phyloP scores from a whole-genome alignment of 2,113 vertebrate species.

The Gobius niger region DNA sequence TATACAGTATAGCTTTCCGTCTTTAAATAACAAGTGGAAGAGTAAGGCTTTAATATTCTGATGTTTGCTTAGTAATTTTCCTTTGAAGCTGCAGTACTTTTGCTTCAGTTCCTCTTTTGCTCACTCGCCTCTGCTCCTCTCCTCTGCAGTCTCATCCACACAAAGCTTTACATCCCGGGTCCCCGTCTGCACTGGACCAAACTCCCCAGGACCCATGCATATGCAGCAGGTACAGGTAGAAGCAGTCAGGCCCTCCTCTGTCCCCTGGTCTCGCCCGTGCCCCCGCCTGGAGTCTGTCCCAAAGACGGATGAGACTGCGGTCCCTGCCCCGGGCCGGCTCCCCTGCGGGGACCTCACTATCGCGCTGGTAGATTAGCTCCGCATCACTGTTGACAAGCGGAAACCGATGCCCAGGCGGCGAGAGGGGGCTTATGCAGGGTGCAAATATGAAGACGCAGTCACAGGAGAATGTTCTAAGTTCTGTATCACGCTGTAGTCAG shows the following conservation, averaged over 20 bases:
- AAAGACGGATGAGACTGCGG: conserved; percentile 68
- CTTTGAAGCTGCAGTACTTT: too few species aligned
- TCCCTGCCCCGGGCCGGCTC: conserved; percentile 41
- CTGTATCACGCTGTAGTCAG: not conserved
- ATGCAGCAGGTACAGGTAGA: conserved; percentile 22
- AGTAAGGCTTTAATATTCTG: too few species aligned
- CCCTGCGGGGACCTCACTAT: conserved; percentile 59
- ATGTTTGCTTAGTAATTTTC: too few species aligned
- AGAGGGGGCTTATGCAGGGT: conserved; percentile 11
- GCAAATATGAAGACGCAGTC: conserved; percentile 14
- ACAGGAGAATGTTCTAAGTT: conserved; percentile 10
- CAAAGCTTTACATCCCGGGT: conserved; percentile 2
- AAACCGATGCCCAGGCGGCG: conserved; percentile 33
- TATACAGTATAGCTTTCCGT: too few species aligned
- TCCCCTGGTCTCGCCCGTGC: not conserved
- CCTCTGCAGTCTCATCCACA: not conserved
- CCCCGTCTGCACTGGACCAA: conserved; percentile 47
- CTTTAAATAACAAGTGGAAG: too few species aligned
- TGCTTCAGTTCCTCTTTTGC: too few species aligned
- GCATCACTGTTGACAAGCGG: conserved; percentile 70
- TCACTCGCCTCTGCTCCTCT: conserved; percentile 16
- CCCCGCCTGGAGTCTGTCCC: conserved; percentile 49
- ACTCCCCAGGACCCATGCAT: conserved; percentile 44
- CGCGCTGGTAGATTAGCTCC: conserved; percentile 72
- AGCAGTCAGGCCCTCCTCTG: conserved; percentile 13